Percentiles rank a stretch among this genome's conserved stretches.
Evolutionary conservation across 2,113 vertebrate species (phyloP).

Genomic region (Xiphophorus hellerii): DNA sequence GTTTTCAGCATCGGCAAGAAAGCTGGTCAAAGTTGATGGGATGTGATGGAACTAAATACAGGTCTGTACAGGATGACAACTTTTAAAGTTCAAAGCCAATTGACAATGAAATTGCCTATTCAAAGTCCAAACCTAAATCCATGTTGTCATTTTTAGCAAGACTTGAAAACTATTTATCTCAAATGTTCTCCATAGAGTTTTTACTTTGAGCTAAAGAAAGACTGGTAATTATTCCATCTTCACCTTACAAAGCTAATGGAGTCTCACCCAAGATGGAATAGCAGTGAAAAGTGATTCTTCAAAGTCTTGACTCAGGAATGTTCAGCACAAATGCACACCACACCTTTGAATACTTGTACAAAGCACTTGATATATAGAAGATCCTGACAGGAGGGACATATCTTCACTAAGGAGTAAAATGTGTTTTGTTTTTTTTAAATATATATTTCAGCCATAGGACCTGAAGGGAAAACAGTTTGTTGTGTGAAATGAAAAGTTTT

Average conservation of each 20-base stretch:
- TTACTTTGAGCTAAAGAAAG: background rate
- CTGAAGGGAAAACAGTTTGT: conserved; percentile 53
- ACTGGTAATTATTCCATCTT: background rate
- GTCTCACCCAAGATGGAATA: too few relatives aligned
- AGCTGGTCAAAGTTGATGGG: too few relatives aligned
- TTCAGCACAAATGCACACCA: background rate
- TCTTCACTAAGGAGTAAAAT: conserved; percentile 34
- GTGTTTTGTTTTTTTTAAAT: background rate
- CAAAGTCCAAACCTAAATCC: background rate
- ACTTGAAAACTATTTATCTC: background rate
- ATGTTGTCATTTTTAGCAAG: background rate
- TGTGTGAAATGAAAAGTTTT: conserved; percentile 38
- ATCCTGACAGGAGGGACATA: conserved; percentile 29
- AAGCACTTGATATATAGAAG: conserved; percentile 20
- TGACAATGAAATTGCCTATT: background rate
- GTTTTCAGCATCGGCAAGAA: too few relatives aligned
- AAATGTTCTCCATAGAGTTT: background rate
- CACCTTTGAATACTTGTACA: background rate
- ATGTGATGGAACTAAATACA: too few relatives aligned
- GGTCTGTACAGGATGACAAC: too few relatives aligned
- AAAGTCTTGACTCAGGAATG: too few relatives aligned
- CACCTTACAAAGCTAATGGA: background rate
- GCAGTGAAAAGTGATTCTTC: too few relatives aligned
- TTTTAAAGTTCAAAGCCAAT: background rate
- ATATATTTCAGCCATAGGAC: conserved; percentile 14